Evolutionary conservation across 2,888 invertebrate genomes (phyloP).

Genomic region (Buathra laborator): DNA sequence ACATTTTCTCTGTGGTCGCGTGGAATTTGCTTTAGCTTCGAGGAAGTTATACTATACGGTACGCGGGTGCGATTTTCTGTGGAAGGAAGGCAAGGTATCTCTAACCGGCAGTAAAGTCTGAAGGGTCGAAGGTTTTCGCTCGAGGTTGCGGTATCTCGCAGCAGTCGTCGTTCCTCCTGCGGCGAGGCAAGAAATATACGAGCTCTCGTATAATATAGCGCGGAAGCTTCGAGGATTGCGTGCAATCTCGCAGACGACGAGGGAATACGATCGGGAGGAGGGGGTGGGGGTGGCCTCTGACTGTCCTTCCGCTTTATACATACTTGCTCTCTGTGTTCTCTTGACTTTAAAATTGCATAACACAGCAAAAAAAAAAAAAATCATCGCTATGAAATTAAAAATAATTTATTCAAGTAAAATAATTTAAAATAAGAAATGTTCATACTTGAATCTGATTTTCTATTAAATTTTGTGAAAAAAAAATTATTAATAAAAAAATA

Average conservation of each 20-base stretch:
- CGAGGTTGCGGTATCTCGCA: slow-evolving; percentile 48
- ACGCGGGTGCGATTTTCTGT: slow-evolving; percentile 11
- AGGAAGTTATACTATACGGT: slow-evolving; percentile 16
- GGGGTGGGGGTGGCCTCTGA: neutral
- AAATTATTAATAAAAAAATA: neutral
- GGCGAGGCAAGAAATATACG: slow-evolving; percentile 54
- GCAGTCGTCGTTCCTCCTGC: slow-evolving; percentile 50
- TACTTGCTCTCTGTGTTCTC: neutral
- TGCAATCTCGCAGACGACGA: slow-evolving; percentile 56
- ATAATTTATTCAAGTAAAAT: too few relatives aligned
- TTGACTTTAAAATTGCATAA: neutral
- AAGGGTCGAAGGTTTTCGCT: slow-evolving; percentile 53
- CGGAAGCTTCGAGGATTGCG: slow-evolving; percentile 42
- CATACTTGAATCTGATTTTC: too few relatives aligned
- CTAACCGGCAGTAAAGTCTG: slow-evolving; percentile 23
- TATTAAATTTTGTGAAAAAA: too few relatives aligned
- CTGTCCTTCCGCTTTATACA: slow-evolving; percentile 8
- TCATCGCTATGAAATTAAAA: neutral
- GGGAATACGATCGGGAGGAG: slow-evolving; percentile 1
- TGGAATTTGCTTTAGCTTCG: slow-evolving; percentile 8
- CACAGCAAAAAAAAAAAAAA: neutral
- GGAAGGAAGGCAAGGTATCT: slow-evolving; percentile 25
- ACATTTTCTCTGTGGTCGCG: neutral
- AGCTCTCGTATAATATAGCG: slow-evolving; percentile 48
- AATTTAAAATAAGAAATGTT: too few relatives aligned